phyloP scores from a whole-genome alignment of 1,140 invertebrate species.

The Melipona quadrifasciata region DNA sequence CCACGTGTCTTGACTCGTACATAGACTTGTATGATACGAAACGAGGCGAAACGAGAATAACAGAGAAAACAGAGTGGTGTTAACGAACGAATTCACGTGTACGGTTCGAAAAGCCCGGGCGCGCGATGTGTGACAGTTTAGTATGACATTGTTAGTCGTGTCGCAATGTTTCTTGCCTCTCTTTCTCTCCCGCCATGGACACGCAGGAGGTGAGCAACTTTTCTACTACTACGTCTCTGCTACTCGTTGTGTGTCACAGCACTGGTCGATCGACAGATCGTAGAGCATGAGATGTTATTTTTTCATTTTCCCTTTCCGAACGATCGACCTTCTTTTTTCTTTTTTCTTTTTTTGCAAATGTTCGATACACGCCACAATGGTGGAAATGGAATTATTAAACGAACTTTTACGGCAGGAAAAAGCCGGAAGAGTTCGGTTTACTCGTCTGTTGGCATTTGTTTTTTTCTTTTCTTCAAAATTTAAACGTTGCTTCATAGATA shows the following conservation, averaged over 20 bases:
- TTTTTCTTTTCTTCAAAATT: neutral
- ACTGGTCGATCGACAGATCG: slow-evolving; percentile 2
- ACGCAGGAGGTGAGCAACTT: slow-evolving; percentile 81
- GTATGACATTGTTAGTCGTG: slow-evolving; percentile 82
- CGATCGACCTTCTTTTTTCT: neutral
- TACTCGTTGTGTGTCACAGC: slow-evolving; percentile 27
- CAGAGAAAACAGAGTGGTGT: slow-evolving; percentile 6
- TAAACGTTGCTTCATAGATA: neutral
- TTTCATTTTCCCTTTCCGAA: neutral
- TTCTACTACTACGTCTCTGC: slow-evolving; percentile 27
- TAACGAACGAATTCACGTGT: slow-evolving; percentile 34
- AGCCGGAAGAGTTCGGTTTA: neutral
- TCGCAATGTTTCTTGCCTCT: slow-evolving; percentile 81
- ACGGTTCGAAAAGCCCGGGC: slow-evolving; percentile 43
- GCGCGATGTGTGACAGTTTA: slow-evolving; percentile 66
- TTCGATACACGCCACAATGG: neutral
- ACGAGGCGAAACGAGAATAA: neutral
- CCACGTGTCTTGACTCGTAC: slow-evolving; percentile 53
- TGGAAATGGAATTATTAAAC: slow-evolving; percentile 17
- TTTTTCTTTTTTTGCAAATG: neutral
- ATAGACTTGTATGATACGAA: slow-evolving; percentile 46
- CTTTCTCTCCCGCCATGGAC: slow-evolving; percentile 73
- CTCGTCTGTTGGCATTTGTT: neutral
- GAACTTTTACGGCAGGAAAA: neutral
- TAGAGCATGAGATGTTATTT: slow-evolving; percentile 30